Conservation (phyloP, 2,113 vertebrate species). For the Salvelinus fontinalis region DNA sequence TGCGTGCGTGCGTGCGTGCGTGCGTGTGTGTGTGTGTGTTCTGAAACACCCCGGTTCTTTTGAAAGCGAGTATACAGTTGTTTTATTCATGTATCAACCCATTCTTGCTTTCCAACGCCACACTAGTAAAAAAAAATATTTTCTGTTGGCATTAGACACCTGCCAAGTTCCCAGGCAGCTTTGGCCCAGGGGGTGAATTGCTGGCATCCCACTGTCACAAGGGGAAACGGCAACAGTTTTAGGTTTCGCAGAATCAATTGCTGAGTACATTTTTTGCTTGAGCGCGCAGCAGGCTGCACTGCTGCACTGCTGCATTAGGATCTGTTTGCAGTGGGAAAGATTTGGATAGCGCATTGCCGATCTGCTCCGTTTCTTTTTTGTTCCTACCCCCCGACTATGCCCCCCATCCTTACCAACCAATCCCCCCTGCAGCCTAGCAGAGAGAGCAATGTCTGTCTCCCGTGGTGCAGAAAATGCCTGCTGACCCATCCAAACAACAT, state of each 20-base stretch:
- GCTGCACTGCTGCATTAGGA: not conserved
- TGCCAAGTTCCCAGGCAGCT: not conserved
- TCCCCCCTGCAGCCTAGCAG: not conserved
- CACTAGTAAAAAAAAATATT: too few species aligned
- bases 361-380: not conserved
- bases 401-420: not conserved
- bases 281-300: slow-evolving; percentile 2
- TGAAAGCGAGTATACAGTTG: not conserved
- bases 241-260: slow-evolving; percentile 30
- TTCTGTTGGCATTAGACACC: not conserved
- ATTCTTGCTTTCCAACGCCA: not conserved
- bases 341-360: slow-evolving; percentile 17
- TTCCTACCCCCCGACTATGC: not conserved
- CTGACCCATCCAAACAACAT: too few species aligned
- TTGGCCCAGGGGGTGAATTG: not conserved
- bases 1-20: not conserved
- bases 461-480: too few species aligned
- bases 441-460: not conserved
- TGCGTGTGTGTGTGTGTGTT: not conserved
- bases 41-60: too few species aligned
- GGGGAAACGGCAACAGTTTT: slow-evolving; percentile 16
- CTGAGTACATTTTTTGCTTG: slow-evolving; percentile 40
- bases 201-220: slow-evolving; percentile 3
- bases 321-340: slow-evolving; percentile 17
- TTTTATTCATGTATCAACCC: too few species aligned